Evolutionary conservation across 2,797 vertebrate species (phyloP).

Genomic region (Karalla daura): DNA sequence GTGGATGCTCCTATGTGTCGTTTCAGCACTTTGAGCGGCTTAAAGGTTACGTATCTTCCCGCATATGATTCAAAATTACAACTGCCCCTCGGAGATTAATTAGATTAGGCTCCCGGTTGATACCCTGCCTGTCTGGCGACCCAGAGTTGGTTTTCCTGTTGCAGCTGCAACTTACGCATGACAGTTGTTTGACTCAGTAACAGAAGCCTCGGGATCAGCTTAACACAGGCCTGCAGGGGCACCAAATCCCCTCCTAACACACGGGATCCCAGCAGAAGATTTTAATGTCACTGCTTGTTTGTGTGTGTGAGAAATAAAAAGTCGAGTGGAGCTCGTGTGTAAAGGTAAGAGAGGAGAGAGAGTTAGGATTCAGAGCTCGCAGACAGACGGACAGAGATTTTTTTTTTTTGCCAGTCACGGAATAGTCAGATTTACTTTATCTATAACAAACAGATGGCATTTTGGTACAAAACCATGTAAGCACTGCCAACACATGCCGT

Average conservation of each 20-base stretch:
- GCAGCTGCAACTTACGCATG: conserved; percentile 20
- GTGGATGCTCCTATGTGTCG: neutral
- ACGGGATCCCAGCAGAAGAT: conserved; percentile 34
- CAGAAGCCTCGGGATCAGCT: conserved; percentile 44
- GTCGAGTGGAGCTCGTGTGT: neutral
- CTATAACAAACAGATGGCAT: conserved; percentile 57
- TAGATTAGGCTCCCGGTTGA: neutral
- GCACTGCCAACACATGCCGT: conserved; percentile 15
- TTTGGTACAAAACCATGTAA: conserved; percentile 33
- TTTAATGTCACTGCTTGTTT: conserved; percentile 21
- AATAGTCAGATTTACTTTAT: conserved; percentile 43
- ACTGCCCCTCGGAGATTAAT: conserved; percentile 11
- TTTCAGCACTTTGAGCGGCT: neutral
- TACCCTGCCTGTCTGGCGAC: neutral
- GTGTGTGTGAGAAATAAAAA: conserved; percentile 7
- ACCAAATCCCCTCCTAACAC: conserved; percentile 48
- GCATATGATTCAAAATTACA: conserved; percentile 5
- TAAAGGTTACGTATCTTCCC: neutral
- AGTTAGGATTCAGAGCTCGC: conserved; percentile 22
- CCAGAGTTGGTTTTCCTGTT: conserved; percentile 19
- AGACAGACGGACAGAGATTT: conserved; percentile 24
- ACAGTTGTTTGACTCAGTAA: conserved; percentile 56
- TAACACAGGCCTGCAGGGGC: conserved; percentile 49
- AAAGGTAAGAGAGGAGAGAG: neutral
- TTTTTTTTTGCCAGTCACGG: conserved; percentile 38